phyloP scores from a whole-genome alignment of 2,113 vertebrate species.

The Rhinoptilus africanus region DNA sequence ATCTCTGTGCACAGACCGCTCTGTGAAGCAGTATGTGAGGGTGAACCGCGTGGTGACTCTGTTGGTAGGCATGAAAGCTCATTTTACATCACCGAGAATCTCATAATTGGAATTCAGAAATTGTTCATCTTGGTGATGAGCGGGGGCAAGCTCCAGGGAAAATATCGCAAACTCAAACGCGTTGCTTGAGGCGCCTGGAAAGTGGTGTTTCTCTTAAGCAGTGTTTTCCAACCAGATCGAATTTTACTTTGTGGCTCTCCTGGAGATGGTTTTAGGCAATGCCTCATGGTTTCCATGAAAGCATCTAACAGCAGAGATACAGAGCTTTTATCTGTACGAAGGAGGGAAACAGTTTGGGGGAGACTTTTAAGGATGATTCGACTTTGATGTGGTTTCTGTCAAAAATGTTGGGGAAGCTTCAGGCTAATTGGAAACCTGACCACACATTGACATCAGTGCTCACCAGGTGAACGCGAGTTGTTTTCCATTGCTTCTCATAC shows the following conservation, averaged over 20 bases:
- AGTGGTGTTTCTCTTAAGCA: neutral
- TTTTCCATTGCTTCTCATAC: neutral
- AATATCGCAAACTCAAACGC: neutral
- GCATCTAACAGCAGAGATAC: neutral
- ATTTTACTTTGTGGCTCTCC: neutral
- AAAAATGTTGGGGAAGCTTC: neutral
- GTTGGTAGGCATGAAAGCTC: neutral
- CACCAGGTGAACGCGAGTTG: neutral
- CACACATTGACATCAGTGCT: neutral
- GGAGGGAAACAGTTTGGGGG: neutral
- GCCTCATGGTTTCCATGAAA: neutral
- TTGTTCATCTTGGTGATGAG: constrained; percentile 15
- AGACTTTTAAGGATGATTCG: neutral
- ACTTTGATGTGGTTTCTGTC: neutral
- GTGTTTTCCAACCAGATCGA: neutral
- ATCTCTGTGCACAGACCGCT: accelerated
- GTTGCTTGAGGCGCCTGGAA: neutral
- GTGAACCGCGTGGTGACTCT: neutral
- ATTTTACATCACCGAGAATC: neutral
- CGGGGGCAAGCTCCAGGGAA: neutral
- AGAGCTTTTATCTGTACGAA: neutral
- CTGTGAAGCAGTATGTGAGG: neutral
- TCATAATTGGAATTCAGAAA: constrained; percentile 24
- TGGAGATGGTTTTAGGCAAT: constrained; percentile 4
- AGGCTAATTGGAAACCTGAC: neutral